Evolutionary conservation across 2,888 invertebrate genomes (phyloP).

Genomic region (Dasypolia templi): DNA sequence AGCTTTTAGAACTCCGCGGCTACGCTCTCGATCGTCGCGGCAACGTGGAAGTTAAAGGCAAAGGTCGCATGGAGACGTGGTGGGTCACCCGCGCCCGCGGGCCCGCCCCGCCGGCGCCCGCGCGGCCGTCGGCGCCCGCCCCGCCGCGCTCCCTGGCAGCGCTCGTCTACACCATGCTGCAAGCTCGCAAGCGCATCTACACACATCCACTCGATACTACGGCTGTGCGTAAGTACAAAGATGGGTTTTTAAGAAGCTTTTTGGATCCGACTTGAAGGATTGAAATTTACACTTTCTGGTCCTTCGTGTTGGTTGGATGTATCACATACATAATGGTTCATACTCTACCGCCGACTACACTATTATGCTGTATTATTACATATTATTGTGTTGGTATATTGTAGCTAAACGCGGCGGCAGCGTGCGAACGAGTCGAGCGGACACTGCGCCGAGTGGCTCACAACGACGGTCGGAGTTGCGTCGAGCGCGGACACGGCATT

Average conservation of each 20-base stretch:
- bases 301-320: neutral
- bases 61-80: constrained; percentile 98
- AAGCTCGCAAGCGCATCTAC: constrained; percentile 93
- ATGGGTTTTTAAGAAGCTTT: neutral
- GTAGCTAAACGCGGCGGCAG: constrained; percentile 69
- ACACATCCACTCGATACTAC: constrained; percentile 78
- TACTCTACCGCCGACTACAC: too few relatives aligned
- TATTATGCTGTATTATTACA: neutral
- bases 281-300: neutral
- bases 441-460: constrained; percentile 73
- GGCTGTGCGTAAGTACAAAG: constrained; percentile 69
- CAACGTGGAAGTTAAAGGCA: constrained; percentile 97
- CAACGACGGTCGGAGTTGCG: constrained; percentile 73
- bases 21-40: constrained; percentile 95
- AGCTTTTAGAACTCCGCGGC: constrained; percentile 94
- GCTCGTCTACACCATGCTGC: constrained; percentile 97
- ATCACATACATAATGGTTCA: neutral
- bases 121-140: constrained; percentile 90
- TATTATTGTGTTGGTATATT: neutral
- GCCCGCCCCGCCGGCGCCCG: constrained; percentile 87
- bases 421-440: constrained; percentile 70
- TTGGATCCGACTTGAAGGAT: neutral
- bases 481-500: constrained; percentile 71
- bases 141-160: constrained; percentile 94
- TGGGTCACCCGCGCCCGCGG: constrained; percentile 94